Evolutionary conservation across 2,888 invertebrate species (phyloP), one percentile per base, ranked within the genome.

Genomic region (Drosophila subsilvestris): DNA sequence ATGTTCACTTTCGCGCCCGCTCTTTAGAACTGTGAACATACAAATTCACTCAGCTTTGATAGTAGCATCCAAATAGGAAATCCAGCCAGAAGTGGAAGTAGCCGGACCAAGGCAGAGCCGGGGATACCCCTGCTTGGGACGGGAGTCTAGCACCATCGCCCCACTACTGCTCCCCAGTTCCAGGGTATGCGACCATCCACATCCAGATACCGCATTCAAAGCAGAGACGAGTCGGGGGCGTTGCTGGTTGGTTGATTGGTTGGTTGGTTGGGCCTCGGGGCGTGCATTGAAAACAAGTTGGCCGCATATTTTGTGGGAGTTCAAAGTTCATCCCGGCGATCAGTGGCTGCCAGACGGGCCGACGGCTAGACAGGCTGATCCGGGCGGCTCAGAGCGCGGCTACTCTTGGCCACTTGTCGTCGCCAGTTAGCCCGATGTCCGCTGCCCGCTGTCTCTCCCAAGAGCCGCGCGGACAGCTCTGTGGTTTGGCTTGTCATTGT

Each of bases 21-120:
- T 87, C 78, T 80, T 77, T 84, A 76, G 80, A 90, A 90, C 90
- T 90, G 89, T 88, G 89, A 90, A 90, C 90, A 90, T 89, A 90
- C 90, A 90, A 90, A 90, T 90, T 90, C 90, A 90, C 90, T 90
- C 90, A 90, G 86, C 82, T 81, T 85, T 90, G 90, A 90, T 90
- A 90, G 89, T 78, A 75, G 74, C 67, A 74, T 63, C 66, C 76
- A 78, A 75, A 62, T 61, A 74, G 58, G 61, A 74, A 47, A n/a
- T 43, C 14, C 10, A 72, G 75, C 53, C 37, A 72, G 51, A 22
- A 37, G 44, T 44, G 18, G 50, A 56, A 32, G 49, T 0, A 18
- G 8, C 29, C 10, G 50, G 8, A 27, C 14, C 0, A 22, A 54
- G 7, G 20, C 37, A 9, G 22, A 0, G 8, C 1, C 9, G 1